Evolutionary conservation across 2,888 invertebrate genomes (phyloP).

Genomic region (Meiosimyza platycephala): DNA sequence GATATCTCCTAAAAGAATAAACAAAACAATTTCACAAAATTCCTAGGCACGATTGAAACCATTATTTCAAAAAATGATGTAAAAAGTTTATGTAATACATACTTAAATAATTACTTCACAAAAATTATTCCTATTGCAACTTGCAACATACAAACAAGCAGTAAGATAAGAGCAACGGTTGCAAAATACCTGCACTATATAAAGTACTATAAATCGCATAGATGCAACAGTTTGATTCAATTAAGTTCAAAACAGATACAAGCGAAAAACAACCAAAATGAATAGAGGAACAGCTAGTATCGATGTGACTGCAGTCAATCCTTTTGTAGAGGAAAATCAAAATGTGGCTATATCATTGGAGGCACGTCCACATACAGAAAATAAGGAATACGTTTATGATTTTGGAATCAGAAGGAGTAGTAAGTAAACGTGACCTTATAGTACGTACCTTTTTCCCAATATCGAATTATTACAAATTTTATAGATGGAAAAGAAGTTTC

Average conservation of each 20-base stretch:
- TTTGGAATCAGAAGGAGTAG: conserved; percentile 38
- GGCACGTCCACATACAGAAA: not conserved
- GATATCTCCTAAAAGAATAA: too few relatives aligned
- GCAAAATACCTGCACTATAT: not conserved
- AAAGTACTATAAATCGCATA: not conserved
- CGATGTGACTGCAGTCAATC: conserved; percentile 16
- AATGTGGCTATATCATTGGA: conserved; percentile 9
- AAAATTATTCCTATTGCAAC: not conserved
- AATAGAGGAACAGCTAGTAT: conserved; percentile 25
- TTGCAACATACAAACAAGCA: not conserved
- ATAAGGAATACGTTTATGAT: conserved; percentile 29
- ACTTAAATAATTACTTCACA: not conserved
- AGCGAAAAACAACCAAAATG: conserved; percentile 16
- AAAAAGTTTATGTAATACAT: not conserved
- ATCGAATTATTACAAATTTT: not conserved
- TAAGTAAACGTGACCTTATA: not conserved
- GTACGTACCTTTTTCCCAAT: too few relatives aligned
- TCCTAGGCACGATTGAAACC: too few relatives aligned
- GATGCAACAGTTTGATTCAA: not conserved
- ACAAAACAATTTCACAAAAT: too few relatives aligned
- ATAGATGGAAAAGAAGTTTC: conserved; percentile 34
- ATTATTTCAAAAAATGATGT: not conserved
- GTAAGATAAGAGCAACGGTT: not conserved
- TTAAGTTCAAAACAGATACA: not conserved
- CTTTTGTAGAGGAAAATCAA: not conserved